Evolutionary conservation across 1,140 invertebrate genomes (phyloP), one percentile per base, ranked within the genome.

Genomic region (Rhagoletis zephyria): DNA sequence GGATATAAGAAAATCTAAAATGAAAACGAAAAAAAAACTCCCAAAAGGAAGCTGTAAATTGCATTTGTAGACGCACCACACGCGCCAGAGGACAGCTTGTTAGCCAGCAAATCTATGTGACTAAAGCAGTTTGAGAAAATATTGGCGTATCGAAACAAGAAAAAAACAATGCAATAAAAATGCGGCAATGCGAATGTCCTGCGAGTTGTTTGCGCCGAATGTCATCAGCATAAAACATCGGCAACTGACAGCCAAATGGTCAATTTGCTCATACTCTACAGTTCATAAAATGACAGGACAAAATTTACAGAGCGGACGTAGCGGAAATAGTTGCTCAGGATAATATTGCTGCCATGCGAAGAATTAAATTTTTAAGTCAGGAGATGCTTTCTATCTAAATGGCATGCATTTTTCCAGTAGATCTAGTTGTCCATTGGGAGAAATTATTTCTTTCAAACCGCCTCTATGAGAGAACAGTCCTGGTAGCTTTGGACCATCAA

Each of bases 201-300:
- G 67, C 67, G 67, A 74, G 14, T 74, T 45, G 40, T 48, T 48
- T 74, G 67, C 67, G 67, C 42, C 42, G 67, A 42, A 74, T 74
- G 67, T 74, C 67, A 74, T 74, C 67, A 74, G 67, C 67, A 74
- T 74, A 74, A 74, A 74, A n/a, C 14, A 74, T 45, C 40, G 12
- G 3, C 40, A 30, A 45, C 42, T 74, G 42, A 74, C 67, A 48
- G 67, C 1, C 67, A 14, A 74, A 74, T 42, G 67, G 67, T 48
- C 67, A 48, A 74, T 74, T 74, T 48, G 67, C 42, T 16, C 67
- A 74, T 42, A 74, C 42, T 74, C 4, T 5, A 14, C 42, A 1
- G 14, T 74, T 14, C 14, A 40, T 14, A 12, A 5, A 67, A 2
- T 67, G 30, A 30, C 30, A 30, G 30, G 30, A 30, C 30, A 30